phyloP scores from a whole-genome alignment of 2,113 vertebrate species.

The Antechinus stuartii region DNA sequence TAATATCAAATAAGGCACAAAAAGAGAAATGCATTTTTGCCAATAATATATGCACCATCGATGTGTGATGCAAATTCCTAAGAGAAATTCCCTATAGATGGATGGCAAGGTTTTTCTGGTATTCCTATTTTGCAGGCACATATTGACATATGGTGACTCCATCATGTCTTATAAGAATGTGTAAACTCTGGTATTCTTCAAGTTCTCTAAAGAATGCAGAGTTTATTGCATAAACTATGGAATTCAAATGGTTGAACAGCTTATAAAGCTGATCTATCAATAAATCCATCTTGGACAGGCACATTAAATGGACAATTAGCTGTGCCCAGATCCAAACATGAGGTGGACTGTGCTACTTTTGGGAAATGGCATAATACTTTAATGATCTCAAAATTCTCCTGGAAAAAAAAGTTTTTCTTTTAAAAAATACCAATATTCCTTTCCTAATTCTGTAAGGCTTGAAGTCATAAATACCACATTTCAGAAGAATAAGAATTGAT shows the following conservation, averaged over 20 bases:
- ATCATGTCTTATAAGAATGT: background rate
- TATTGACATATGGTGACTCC: background rate
- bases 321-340: background rate
- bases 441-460: background rate
- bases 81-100: background rate
- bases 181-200: background rate
- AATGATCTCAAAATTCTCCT: background rate
- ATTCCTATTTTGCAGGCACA: background rate
- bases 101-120: background rate
- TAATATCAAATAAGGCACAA: background rate
- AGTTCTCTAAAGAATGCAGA: background rate
- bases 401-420: background rate
- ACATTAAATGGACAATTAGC: background rate
- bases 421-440: background rate
- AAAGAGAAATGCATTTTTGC: background rate
- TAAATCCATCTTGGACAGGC: background rate
- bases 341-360: background rate
- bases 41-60: background rate
- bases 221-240: too few species aligned
- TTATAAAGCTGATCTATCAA: too few species aligned
- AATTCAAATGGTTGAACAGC: too few species aligned
- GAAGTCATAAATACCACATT: background rate
- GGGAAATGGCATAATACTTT: background rate
- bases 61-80: background rate
- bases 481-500: background rate